Evolutionary conservation across 2,113 vertebrate genomes (phyloP).

Genomic region (Mixornis gularis): DNA sequence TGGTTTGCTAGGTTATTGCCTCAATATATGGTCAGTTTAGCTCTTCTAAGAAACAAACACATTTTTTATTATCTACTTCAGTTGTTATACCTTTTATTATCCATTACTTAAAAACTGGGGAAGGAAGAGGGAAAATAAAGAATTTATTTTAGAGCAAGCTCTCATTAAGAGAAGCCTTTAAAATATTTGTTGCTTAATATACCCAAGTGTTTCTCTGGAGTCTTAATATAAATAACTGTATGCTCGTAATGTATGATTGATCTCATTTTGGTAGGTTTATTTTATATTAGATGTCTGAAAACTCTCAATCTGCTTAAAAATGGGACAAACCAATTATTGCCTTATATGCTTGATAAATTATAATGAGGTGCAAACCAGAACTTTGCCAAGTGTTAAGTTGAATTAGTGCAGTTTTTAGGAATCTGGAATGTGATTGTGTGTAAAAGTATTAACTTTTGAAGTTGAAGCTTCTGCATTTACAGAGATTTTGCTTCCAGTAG

Average conservation of each 20-base stretch:
- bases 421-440: background rate
- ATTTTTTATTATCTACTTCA: background rate
- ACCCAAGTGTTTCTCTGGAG: background rate
- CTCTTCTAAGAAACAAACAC: background rate
- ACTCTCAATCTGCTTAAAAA: background rate
- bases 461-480: background rate
- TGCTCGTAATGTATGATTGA: background rate
- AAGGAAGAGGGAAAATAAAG: background rate
- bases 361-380: background rate
- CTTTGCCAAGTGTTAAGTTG: background rate
- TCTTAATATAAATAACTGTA: background rate
- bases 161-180: background rate
- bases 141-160: background rate
- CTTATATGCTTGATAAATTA: background rate
- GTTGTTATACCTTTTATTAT: background rate
- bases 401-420: background rate
- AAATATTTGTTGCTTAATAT: background rate
- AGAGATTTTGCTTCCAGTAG: background rate
- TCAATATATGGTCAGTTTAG: background rate
- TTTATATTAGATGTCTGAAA: background rate
- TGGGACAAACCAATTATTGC: background rate
- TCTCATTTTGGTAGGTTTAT: background rate
- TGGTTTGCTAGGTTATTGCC: background rate
- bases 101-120: background rate
- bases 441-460: background rate